Evolutionary conservation across 1,140 invertebrate species (phyloP).

Genomic region (Apis laboriosa): DNA sequence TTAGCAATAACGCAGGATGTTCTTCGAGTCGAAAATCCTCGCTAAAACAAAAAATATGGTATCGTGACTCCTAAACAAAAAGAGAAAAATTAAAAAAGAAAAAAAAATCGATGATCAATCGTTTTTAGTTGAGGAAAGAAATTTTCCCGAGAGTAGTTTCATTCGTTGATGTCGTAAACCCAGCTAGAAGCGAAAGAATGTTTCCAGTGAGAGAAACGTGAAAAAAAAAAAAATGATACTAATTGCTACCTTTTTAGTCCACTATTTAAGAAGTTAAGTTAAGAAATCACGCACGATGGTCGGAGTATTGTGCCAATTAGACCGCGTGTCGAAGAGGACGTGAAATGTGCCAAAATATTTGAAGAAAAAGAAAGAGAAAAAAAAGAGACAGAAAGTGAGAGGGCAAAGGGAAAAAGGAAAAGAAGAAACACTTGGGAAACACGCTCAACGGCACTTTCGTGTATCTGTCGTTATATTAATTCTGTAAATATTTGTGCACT

Average conservation of each 20-base stretch:
- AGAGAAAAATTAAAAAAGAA: neutral
- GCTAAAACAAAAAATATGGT: neutral
- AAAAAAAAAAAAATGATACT: conserved; percentile 26
- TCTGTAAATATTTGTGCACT: conserved; percentile 81
- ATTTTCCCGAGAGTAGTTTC: conserved; percentile 17
- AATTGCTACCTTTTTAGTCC: conserved; percentile 41
- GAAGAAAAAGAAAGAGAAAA: neutral
- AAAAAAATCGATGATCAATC: neutral
- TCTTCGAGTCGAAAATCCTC: conserved; percentile 26
- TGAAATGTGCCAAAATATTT: conserved; percentile 69
- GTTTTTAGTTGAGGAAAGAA: neutral
- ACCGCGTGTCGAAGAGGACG: conserved; percentile 27
- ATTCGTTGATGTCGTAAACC: conserved; percentile 33
- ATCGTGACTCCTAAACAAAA: neutral
- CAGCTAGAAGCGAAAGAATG: conserved; percentile 8
- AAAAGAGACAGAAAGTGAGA: neutral
- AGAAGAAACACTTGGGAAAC: conserved; percentile 20
- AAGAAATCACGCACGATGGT: conserved; percentile 41
- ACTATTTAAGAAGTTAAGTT: conserved; percentile 20
- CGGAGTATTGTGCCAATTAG: conserved; percentile 55
- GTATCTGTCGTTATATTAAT: conserved; percentile 74
- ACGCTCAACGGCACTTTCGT: conserved; percentile 75
- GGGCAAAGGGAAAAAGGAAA: neutral
- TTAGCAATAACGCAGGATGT: conserved; percentile 31
- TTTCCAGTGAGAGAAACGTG: conserved; percentile 28